Percentiles rank a stretch among this genome's conserved stretches.
phyloP scores from a whole-genome alignment of 2,797 vertebrate species.

The Sphenopsis melanotis region DNA sequence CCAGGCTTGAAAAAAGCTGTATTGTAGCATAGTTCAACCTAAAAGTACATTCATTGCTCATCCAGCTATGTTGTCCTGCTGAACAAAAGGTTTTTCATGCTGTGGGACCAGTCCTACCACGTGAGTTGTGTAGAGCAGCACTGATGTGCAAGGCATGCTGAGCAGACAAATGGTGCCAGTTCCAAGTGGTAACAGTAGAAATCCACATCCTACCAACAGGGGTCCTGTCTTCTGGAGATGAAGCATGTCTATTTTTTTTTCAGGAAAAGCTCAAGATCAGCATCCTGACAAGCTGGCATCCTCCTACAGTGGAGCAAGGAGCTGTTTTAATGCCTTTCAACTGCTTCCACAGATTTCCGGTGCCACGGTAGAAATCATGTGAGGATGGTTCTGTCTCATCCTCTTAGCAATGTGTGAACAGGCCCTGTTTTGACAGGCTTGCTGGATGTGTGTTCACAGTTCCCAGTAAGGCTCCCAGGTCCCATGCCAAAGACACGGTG shows the following conservation, averaged over 20 bases:
- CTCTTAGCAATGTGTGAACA: slow-evolving; percentile 15
- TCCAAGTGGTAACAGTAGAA: background rate
- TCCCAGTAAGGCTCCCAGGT: slow-evolving; percentile 44
- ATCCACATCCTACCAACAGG: background rate
- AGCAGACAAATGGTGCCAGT: background rate
- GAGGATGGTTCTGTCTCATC: slow-evolving; percentile 38
- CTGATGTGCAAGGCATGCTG: background rate
- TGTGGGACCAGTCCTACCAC: background rate
- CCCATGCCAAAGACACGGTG: slow-evolving; percentile 28
- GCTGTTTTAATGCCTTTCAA: background rate
- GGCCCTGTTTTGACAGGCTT: slow-evolving; percentile 50
- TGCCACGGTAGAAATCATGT: slow-evolving; percentile 25
- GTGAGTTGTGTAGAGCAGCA: background rate
- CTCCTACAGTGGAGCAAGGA: background rate
- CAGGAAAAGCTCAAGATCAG: background rate
- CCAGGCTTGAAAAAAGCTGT: background rate
- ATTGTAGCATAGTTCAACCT: background rate
- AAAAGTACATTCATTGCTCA: background rate
- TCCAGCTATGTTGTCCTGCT: background rate
- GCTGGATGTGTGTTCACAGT: slow-evolving; percentile 24
- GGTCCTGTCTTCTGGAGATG: background rate
- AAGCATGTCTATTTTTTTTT: background rate
- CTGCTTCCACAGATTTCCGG: background rate
- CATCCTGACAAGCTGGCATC: slow-evolving; percentile 6
- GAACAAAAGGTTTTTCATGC: background rate